phyloP scores from a whole-genome alignment of 2,113 vertebrate genomes.

The Albula glossodonta region DNA sequence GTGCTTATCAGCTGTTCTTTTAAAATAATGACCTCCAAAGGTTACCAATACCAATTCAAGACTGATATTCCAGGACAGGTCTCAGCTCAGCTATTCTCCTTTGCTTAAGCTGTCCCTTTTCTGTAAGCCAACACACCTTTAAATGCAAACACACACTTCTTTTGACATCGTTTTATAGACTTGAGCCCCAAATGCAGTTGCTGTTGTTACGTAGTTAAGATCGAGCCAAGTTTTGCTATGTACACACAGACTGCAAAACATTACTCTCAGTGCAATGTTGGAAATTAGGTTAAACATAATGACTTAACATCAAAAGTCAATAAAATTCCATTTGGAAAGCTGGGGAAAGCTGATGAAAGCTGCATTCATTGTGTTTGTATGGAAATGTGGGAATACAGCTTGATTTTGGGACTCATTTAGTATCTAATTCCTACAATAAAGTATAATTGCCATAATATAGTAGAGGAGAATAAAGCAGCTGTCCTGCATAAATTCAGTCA shows the following conservation, averaged over 20 bases:
- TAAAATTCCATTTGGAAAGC: slow-evolving; percentile 4
- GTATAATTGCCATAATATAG: not conserved
- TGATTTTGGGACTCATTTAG: not conserved
- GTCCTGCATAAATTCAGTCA: not conserved
- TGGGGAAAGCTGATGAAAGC: not conserved
- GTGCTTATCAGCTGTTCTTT: not conserved
- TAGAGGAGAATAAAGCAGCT: too few relatives aligned
- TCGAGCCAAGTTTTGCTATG: not conserved
- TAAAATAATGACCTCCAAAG: not conserved
- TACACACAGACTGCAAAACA: not conserved
- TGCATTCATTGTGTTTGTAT: not conserved
- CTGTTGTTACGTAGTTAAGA: not conserved
- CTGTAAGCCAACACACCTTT: not conserved
- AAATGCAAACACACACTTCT: not conserved
- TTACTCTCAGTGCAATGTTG: not conserved
- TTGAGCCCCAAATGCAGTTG: not conserved
- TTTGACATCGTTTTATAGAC: not conserved
- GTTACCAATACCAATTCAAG: not conserved
- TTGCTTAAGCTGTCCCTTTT: not conserved
- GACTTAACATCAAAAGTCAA: not conserved
- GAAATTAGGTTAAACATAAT: too few relatives aligned
- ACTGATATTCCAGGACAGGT: not conserved
- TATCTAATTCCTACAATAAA: not conserved
- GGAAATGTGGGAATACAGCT: not conserved
- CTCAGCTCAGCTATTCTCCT: not conserved